These are phyloP conservation scores for Sabatieria punctata DNA, from an alignment of 2,888 invertebrate species.

Conservation along the genomic window DNA sequence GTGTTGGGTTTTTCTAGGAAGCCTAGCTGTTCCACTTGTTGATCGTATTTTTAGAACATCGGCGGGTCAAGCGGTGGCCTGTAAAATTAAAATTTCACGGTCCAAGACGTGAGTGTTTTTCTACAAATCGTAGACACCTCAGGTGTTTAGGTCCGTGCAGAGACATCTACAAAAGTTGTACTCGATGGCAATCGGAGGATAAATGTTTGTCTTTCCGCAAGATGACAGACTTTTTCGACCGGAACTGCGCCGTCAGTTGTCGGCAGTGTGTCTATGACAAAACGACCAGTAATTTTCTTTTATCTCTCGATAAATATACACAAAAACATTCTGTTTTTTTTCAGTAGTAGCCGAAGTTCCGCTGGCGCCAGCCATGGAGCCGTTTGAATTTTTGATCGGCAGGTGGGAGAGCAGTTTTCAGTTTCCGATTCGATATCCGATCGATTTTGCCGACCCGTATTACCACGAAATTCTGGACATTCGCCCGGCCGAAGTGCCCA, in stretches of 20 bases:
- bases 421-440: conserved; percentile 10
- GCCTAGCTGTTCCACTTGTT: no score
- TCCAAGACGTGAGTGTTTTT: no score
- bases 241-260: conserved; percentile 3
- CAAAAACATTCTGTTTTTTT: neutral
- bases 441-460: conserved; percentile 13
- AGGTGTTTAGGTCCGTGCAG: no score
- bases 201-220: neutral
- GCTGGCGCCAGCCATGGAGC: conserved; percentile 16
- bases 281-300: neutral
- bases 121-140: no score
- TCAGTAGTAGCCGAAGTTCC: conserved; percentile 14
- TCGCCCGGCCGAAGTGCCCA: conserved; percentile 14
- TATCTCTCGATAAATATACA: neutral
- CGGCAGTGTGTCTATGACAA: neutral
- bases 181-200: neutral
- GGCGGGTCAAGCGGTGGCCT: no score
- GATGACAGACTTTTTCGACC: conserved; percentile 1
- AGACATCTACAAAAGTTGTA: conserved; percentile 4
- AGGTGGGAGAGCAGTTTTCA: conserved; percentile 13
- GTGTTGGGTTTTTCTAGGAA: no score
- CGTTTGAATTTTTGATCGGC: conserved; percentile 16
- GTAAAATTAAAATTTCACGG: no score
- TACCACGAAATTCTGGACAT: conserved; percentile 17
- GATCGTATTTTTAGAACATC: no score